Evolutionary conservation across 2,797 vertebrate genomes (phyloP).

Genomic region (Phoebastria nigripes): DNA sequence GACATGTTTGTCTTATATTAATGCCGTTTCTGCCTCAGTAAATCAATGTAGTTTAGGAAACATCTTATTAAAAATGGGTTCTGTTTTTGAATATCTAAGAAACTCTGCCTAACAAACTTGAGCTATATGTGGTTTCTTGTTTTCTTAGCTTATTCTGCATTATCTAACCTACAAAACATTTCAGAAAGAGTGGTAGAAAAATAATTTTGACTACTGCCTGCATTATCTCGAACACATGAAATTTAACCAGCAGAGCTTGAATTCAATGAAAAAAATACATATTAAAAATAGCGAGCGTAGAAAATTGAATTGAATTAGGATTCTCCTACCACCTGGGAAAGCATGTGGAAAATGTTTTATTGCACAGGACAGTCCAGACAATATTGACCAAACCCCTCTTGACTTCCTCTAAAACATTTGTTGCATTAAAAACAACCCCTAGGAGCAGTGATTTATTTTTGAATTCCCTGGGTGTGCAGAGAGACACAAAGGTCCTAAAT

Average conservation of each 20-base stretch:
- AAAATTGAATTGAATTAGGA: slow-evolving; percentile 23
- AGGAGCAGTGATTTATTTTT: slow-evolving; percentile 57
- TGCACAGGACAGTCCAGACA: neutral
- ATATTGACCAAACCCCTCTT: slow-evolving; percentile 41
- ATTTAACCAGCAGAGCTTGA: neutral
- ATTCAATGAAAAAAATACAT: neutral
- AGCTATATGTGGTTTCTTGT: neutral
- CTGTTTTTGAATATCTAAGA: neutral
- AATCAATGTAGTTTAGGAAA: neutral
- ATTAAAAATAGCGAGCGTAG: slow-evolving; percentile 48
- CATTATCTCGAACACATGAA: neutral
- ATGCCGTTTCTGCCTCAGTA: neutral
- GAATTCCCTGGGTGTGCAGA: slow-evolving; percentile 36
- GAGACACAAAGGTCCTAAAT: slow-evolving; percentile 52
- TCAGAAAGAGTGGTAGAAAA: neutral
- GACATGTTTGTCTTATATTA: neutral
- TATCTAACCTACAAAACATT: neutral
- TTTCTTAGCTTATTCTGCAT: neutral
- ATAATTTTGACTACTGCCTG: neutral
- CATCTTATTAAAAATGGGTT: neutral
- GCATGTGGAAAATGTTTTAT: slow-evolving; percentile 29
- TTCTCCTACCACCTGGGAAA: neutral
- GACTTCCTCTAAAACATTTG: slow-evolving; percentile 42
- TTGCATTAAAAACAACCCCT: slow-evolving; percentile 41
- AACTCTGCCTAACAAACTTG: neutral